phyloP scores from a whole-genome alignment of 2,797 vertebrate species.

The Poeciliopsis presidionis region DNA sequence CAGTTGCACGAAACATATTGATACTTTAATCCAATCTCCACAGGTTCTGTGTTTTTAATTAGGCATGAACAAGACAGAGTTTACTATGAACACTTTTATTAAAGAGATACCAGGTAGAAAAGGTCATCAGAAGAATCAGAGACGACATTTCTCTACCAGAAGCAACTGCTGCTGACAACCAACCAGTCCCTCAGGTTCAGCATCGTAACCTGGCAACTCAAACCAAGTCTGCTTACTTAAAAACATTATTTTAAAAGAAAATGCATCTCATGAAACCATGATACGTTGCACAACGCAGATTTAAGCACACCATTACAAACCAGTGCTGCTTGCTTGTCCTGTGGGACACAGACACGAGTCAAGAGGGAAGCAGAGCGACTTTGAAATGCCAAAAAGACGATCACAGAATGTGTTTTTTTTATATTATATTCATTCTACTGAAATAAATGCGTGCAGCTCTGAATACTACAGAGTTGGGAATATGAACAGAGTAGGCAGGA shows the following conservation, averaged over 20 bases:
- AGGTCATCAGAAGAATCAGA: constrained; percentile 64
- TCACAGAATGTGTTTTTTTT: constrained; percentile 34
- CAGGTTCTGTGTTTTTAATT: constrained; percentile 13
- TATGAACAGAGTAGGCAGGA: constrained; percentile 37
- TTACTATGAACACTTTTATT: constrained; percentile 81
- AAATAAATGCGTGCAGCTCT: constrained; percentile 45
- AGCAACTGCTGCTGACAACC: constrained; percentile 45
- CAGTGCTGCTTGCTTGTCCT: constrained; percentile 41
- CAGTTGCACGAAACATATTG: not conserved
- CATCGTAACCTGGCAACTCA: constrained; percentile 41
- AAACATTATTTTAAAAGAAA: constrained; percentile 53
- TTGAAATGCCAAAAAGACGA: constrained; percentile 15
- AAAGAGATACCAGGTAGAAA: constrained; percentile 80
- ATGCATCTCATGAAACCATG: constrained; percentile 49
- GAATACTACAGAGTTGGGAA: constrained; percentile 35
- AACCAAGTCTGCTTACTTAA: constrained; percentile 42
- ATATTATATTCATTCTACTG: constrained; percentile 40
- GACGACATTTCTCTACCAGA: constrained; percentile 45
- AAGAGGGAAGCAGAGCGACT: constrained; percentile 33
- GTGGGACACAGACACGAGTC: constrained; percentile 30
- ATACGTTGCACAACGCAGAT: constrained; percentile 48
- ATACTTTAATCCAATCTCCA: not conserved
- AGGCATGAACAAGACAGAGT: constrained; percentile 31
- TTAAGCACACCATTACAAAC: constrained; percentile 53
- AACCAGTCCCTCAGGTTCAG: constrained; percentile 42